Conservation (phyloP, 2,888 invertebrate species). For the Diabrotica balteata region DNA sequence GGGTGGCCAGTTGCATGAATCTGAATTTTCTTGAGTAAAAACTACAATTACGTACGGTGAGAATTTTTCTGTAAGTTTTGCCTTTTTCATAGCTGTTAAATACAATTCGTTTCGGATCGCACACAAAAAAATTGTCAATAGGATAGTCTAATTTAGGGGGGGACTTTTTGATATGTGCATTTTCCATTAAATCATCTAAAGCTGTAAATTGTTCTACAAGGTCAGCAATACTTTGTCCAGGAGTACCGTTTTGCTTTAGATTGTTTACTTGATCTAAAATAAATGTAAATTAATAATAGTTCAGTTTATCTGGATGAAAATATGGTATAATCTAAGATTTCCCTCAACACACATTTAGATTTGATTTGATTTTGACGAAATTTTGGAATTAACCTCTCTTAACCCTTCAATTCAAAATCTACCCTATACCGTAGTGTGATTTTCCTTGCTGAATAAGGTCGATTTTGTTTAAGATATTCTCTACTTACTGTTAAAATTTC, state of each 20-base stretch:
- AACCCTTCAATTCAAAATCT: no score
- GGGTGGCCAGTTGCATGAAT: conserved; percentile 30
- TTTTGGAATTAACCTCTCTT: no score
- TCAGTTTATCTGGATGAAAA: no score
- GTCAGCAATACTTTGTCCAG: conserved; percentile 31
- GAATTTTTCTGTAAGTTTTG: conserved; percentile 35
- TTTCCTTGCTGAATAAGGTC: no score
- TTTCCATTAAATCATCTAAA: conserved; percentile 40
- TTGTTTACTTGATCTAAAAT: no score
- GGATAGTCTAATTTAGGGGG: background rate
- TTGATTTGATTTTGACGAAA: no score
- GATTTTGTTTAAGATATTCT: no score
- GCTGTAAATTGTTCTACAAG: conserved; percentile 37
- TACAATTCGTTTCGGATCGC: conserved; percentile 32
- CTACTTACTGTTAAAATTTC: no score
- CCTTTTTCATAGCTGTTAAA: conserved; percentile 36
- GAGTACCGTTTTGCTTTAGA: conserved; percentile 1
- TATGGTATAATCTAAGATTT: no score
- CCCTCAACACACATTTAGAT: no score
- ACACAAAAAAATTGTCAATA: conserved; percentile 28
- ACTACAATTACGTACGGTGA: conserved; percentile 35
- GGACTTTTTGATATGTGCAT: conserved; percentile 29
- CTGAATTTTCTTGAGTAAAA: conserved; percentile 35
- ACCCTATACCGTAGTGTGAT: no score
- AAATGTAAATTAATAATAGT: no score